A percentile compares a stretch with the other conserved stretches of the same genome.
These are phyloP conservation scores for Eupithecia vulgata DNA, from an alignment of 2,888 invertebrate species.

Conservation along the genomic window DNA sequence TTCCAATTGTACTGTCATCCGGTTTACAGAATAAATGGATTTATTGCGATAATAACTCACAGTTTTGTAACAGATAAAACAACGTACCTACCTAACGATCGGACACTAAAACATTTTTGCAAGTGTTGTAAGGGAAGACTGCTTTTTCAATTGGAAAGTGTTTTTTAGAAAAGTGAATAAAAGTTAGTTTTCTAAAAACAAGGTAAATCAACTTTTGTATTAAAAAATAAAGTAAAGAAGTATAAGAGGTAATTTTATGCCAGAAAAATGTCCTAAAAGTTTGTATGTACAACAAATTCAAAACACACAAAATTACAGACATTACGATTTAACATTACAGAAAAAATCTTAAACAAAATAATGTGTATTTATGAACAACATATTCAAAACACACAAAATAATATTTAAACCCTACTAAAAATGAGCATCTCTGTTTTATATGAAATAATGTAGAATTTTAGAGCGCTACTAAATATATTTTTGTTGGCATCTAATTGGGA, in stretches of 20 bases:
- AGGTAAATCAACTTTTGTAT: background rate
- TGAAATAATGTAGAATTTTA: background rate
- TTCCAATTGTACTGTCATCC: slow-evolving; percentile 33
- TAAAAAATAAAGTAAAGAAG: background rate
- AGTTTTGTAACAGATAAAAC: slow-evolving; percentile 52
- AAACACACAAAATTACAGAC: background rate
- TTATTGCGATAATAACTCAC: slow-evolving; percentile 51
- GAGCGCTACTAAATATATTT: slow-evolving; percentile 12
- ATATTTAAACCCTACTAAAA: background rate
- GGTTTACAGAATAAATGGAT: slow-evolving; percentile 43
- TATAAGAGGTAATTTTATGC: background rate
- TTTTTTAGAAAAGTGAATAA: too few relatives aligned
- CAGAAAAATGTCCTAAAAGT: background rate
- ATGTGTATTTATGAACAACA: background rate
- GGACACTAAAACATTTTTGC: background rate
- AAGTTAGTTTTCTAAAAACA: background rate
- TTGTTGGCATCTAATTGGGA: slow-evolving; percentile 24
- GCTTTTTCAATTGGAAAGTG: background rate
- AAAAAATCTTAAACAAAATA: too few relatives aligned
- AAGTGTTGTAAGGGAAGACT: background rate
- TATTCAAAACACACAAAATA: background rate
- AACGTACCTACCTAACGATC: background rate
- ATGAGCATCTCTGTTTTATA: background rate
- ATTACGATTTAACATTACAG: too few relatives aligned
- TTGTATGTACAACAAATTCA: background rate